Conservation (phyloP, 2,888 invertebrate genomes). For the Standfussiana lucernea region DNA sequence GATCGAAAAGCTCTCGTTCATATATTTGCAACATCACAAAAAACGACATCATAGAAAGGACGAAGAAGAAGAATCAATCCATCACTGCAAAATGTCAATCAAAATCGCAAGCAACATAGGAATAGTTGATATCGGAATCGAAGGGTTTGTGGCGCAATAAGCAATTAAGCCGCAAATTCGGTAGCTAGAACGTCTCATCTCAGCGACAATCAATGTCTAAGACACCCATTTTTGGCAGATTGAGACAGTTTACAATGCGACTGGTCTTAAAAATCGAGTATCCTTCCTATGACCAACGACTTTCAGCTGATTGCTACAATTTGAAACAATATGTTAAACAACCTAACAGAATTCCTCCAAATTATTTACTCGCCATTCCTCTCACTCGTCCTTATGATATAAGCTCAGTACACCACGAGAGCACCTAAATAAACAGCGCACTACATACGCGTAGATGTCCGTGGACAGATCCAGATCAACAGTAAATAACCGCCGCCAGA, state of each 20-base stretch:
- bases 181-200: not conserved
- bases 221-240: not conserved
- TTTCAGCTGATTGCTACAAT: not conserved
- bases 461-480: constrained; percentile 85
- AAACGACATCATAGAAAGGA: not conserved
- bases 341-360: not conserved
- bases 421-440: constrained; percentile 72
- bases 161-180: not conserved
- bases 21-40: not conserved
- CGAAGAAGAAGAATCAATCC: constrained; percentile 1
- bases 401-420: constrained; percentile 28
- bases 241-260: not conserved
- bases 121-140: not conserved
- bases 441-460: constrained; percentile 66
- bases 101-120: not conserved
- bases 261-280: not conserved
- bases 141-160: not conserved
- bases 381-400: constrained; percentile 27
- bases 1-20: too few relatives aligned
- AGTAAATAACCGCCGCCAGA: constrained; percentile 85
- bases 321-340: not conserved
- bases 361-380: not conserved
- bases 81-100: not conserved
- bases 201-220: not conserved
- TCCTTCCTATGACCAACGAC: not conserved